Evolutionary conservation across 2,888 invertebrate genomes (phyloP).

Genomic region (Agonopterix alstromeriana): DNA sequence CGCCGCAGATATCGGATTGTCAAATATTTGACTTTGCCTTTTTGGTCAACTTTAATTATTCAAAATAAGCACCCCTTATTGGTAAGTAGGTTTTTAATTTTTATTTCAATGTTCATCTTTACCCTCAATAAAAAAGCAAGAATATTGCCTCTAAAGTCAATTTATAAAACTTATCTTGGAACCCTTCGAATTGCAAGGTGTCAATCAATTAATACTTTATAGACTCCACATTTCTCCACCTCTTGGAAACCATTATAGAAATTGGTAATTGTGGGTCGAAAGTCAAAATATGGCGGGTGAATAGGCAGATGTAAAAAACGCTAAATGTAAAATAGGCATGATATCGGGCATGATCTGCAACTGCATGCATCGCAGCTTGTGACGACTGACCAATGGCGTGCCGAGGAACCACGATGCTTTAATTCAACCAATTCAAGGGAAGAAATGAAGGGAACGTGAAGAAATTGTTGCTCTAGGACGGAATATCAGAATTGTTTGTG

Average conservation of each 20-base stretch:
- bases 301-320: constrained; percentile 60
- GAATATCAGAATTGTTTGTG: no score
- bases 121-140: no score
- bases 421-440: no score
- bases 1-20: constrained; percentile 52
- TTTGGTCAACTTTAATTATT: constrained; percentile 2
- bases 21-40: constrained; percentile 53
- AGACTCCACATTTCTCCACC: not conserved
- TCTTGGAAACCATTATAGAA: not conserved
- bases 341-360: constrained; percentile 66
- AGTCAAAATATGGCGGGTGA: constrained; percentile 23
- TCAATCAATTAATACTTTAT: no score
- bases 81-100: no score
- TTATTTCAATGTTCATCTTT: no score
- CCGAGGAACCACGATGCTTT: not conserved
- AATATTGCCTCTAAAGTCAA: no score
- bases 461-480: no score
- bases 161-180: no score
- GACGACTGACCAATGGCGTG: constrained; percentile 46
- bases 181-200: no score
- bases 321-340: constrained; percentile 45
- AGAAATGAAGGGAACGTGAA: no score
- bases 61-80: no score
- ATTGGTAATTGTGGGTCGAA: constrained; percentile 19
- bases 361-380: constrained; percentile 62